Conservation (phyloP, 2,888 invertebrate species). For the Pandemis heparana region DNA sequence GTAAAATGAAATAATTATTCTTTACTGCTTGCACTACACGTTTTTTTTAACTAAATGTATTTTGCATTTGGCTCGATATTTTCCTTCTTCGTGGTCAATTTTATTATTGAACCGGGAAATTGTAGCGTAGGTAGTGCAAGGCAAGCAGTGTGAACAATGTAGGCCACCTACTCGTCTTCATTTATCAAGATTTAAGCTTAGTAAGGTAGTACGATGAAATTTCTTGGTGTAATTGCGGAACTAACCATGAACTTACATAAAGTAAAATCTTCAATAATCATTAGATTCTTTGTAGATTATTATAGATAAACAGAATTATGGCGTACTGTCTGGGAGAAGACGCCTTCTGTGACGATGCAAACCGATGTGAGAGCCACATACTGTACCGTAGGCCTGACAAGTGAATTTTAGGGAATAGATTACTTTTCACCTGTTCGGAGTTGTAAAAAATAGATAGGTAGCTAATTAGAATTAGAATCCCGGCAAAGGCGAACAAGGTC, state of each 20-base stretch:
- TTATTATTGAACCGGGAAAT: conserved; percentile 2
- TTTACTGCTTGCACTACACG: background rate
- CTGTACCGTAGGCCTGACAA: too few species aligned
- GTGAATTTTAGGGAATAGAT: too few species aligned
- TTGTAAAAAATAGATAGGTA: too few species aligned
- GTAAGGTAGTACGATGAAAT: background rate
- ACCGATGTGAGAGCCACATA: too few species aligned
- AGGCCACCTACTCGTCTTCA: conserved; percentile 48
- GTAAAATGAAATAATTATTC: background rate
- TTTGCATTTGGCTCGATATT: background rate
- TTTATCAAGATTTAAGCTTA: conserved; percentile 5
- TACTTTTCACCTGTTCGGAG: too few species aligned
- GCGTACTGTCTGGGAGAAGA: too few species aligned
- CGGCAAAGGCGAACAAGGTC: too few species aligned
- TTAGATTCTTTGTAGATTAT: background rate
- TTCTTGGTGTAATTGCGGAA: background rate
- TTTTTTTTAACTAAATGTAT: background rate
- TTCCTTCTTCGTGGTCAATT: background rate
- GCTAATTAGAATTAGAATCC: too few species aligned
- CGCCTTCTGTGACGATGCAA: too few species aligned
- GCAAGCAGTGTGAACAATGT: conserved; percentile 44
- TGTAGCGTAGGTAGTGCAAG: conserved; percentile 5
- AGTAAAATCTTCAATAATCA: background rate
- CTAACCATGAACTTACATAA: background rate
- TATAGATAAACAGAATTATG: too few species aligned